A percentile compares a stretch with the other conserved stretches of the same genome.
These are phyloP conservation scores for Oreochromis spilurus DNA, from an alignment of 2,113 vertebrate species.

Conservation along the genomic window DNA sequence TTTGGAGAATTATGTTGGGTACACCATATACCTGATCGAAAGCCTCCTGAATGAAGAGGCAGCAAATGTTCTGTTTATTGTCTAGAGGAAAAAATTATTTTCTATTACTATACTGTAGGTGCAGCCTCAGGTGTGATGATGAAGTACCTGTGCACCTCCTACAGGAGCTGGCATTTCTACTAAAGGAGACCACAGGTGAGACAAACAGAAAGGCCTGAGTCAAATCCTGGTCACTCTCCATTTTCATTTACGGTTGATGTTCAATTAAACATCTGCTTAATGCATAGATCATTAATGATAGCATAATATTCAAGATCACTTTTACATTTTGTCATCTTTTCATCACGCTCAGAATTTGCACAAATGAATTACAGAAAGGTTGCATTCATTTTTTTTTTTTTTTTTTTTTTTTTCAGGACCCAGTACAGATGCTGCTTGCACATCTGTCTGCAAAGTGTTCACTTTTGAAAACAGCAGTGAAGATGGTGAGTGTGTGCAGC, in stretches of 20 bases:
- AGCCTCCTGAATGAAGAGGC: too few relatives aligned
- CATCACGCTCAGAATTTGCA: neutral
- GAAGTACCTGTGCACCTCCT: too few relatives aligned
- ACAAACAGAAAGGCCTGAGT: neutral
- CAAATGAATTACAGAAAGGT: neutral
- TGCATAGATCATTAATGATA: neutral
- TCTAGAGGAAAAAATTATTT: too few relatives aligned
- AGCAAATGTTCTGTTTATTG: too few relatives aligned
- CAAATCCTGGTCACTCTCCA: neutral
- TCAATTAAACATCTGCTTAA: neutral
- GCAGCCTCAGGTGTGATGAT: neutral
- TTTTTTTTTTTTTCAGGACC: neutral
- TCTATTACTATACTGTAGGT: too few relatives aligned
- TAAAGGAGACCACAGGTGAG: neutral
- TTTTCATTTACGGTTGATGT: neutral
- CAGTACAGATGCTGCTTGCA: neutral
- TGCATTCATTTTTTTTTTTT: neutral
- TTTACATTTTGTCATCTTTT: neutral
- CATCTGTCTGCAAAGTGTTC: neutral
- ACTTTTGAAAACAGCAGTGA: too few relatives aligned
- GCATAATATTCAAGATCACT: neutral
- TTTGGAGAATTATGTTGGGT: too few relatives aligned
- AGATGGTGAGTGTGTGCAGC: neutral
- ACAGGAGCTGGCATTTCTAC: too few relatives aligned
- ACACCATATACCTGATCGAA: too few relatives aligned